These are phyloP conservation scores for Melanerpes formicivorus DNA, from an alignment of 2,113 vertebrate species.

Conservation along the genomic window DNA sequence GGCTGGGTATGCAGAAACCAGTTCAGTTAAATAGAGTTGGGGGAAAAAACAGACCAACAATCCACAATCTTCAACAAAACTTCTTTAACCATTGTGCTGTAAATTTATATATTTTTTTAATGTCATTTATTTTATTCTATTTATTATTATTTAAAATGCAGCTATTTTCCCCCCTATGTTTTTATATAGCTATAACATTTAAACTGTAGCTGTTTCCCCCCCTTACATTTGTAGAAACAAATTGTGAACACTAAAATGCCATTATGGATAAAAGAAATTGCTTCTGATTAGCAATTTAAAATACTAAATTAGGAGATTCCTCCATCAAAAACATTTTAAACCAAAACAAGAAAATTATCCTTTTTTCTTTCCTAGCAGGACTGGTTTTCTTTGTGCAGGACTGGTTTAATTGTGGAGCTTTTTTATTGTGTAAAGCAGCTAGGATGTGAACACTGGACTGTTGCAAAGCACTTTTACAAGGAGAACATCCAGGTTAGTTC, in stretches of 20 bases:
- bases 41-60: neutral
- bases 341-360: neutral
- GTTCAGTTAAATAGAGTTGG: neutral
- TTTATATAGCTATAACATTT: too few relatives aligned
- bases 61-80: neutral
- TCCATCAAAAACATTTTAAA: constrained; percentile 48
- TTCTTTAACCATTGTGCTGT: neutral
- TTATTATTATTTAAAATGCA: too few relatives aligned
- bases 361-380: neutral
- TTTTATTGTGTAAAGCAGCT: neutral
- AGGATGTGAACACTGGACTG: neutral
- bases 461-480: neutral
- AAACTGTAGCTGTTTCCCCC: neutral
- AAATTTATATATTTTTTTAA: neutral
- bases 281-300: constrained; percentile 15
- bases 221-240: neutral
- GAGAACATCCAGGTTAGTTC: neutral
- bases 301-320: neutral
- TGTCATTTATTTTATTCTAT: neutral
- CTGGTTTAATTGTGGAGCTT: constrained; percentile 4
- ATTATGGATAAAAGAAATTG: neutral
- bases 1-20: neutral
- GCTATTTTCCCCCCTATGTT: too few relatives aligned
- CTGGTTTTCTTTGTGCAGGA: neutral
- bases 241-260: neutral